Evolutionary conservation across 2,113 vertebrate genomes (phyloP), one percentile per base, ranked within the genome.

Genomic region (Hemiscyllium ocellatum): DNA sequence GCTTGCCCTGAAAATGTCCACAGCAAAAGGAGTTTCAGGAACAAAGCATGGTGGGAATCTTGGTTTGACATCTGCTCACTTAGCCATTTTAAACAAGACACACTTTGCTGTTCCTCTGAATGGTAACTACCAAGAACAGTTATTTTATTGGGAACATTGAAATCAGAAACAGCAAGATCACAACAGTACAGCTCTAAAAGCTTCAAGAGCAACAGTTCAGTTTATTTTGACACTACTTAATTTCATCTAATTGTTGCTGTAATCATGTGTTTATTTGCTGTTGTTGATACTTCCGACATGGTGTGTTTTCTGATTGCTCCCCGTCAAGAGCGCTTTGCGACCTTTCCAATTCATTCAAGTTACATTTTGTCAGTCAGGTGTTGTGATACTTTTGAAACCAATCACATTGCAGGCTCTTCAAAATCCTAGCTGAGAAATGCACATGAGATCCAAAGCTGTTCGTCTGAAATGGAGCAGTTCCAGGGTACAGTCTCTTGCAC

Each of bases 161-260:
- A 19, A 15, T 66, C 17, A 66, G 89, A 93, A 68, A 66, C 20
- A 1, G 12, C 17, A 4, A 22, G 37, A 5, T 7, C 0, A 20
- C 17, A 83, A 37, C 61, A 66, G 17, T 68, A 2, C 5, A 66
- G 19, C 7, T 19, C 61, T 37, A 37, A 93, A 66, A 93, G 61
- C 61, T 93, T 66, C 89, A 93, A 68, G 56, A 65, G 89, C 20
- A 6, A 10, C 26, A 93, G 33, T 42, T 93, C 61, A 22, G 33
- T 93, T 93, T 66, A 61, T 65, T 66, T 93, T 93, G 65, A 93
- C 65, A 42, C 33, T 22, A n/a, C 37, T 68, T 66, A 93, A 93
- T 93, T 66, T 93, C 33, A 66, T 2, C n/a, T 93, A 66, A 93
- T 93, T 66, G 89, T 66, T 93, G 33, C 33, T 42, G 61, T 68